phyloP scores from a whole-genome alignment of 2,888 invertebrate species.

The Nipponacmea schrenckii region DNA sequence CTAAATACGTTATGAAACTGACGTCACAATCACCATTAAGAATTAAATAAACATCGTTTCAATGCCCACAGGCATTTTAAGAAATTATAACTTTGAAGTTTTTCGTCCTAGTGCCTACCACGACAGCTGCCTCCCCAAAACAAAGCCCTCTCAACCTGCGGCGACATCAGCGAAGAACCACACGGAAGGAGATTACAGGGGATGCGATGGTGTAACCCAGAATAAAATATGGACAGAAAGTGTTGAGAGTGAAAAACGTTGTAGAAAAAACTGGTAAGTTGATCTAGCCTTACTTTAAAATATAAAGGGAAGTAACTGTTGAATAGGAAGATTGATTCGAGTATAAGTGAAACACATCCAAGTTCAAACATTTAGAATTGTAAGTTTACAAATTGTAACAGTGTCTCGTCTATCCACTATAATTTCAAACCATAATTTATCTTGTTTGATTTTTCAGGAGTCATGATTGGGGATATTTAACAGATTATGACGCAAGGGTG shows the following conservation, averaged over 20 bases:
- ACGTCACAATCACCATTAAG: background rate
- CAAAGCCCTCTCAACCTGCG: conserved; percentile 22
- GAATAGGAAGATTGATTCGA: too few species aligned
- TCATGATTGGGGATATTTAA: conserved; percentile 60
- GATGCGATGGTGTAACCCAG: conserved; percentile 56
- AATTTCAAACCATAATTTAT: too few species aligned
- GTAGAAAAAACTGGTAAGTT: conserved; percentile 58
- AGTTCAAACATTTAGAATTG: too few species aligned
- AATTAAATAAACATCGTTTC: background rate
- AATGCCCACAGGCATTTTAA: background rate
- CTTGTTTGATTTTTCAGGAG: conserved; percentile 45
- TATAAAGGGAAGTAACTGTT: background rate
- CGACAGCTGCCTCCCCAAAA: conserved; percentile 51
- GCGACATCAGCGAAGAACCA: conserved; percentile 25
- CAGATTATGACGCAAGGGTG: conserved; percentile 62
- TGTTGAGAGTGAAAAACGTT: conserved; percentile 50
- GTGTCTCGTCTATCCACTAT: too few species aligned
- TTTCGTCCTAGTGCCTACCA: conserved; percentile 47
- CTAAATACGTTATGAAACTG: background rate
- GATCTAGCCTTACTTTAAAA: background rate
- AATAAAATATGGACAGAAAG: conserved; percentile 62
- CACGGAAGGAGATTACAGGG: conserved; percentile 44
- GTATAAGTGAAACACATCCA: too few species aligned
- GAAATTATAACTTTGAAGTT: conserved; percentile 10
- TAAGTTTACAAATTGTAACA: too few species aligned